Evolutionary conservation across 2,113 vertebrate genomes (phyloP), one percentile per base, ranked within the genome.

Genomic region (Suncus etruscus): DNA sequence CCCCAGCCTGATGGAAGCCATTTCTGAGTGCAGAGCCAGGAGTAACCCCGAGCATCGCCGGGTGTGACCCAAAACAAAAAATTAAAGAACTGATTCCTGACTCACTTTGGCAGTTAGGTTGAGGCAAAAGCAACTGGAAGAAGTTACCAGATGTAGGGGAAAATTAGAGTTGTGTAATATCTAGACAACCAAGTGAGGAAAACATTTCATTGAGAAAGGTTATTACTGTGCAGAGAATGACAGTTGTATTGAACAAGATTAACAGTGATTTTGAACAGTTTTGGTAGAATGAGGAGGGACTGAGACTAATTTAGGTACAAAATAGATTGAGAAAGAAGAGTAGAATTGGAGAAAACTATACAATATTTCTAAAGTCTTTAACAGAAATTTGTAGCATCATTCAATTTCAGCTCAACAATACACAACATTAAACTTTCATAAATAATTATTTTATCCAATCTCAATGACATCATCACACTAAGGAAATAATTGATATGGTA

Each of bases 341-440:
- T 91, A 15, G 50, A 81, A 70, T 86, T 82, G 24, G 51, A 86
- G 12, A 87, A 3, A 47, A 87, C 12, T 84, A 75, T 6, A 73
- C 9, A 32, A 32, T 83, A 83, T 11, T 87, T 90, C 58, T 90
- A 8, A 80, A 78, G 32, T 79, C 83, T 25, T 90, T 83, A 7
- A 73, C 16, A 80, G 72, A 39, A 78, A 78, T 39, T 63, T 90
- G 10, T 1, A 12, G 20, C 39, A 80, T 72, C 24, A 54, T 89
- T 39, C 82, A 2, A 32, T 11, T 82, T 65, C 48, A 83, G 72
- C 47, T 16, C n/a, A 86, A 68, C 61, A 66, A 73, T 20, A 79
- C 15, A 83, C 10, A 68, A 1, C n/a, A 12, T 31, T 5, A 72
- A 73, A 72, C 24, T 74, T 89, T 18, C 45, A n/a, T 61, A 82